Evolutionary conservation across 53 echinoderm and acorn worm genomes (phyloP).

Genomic region (Paracentrotus lividus): DNA sequence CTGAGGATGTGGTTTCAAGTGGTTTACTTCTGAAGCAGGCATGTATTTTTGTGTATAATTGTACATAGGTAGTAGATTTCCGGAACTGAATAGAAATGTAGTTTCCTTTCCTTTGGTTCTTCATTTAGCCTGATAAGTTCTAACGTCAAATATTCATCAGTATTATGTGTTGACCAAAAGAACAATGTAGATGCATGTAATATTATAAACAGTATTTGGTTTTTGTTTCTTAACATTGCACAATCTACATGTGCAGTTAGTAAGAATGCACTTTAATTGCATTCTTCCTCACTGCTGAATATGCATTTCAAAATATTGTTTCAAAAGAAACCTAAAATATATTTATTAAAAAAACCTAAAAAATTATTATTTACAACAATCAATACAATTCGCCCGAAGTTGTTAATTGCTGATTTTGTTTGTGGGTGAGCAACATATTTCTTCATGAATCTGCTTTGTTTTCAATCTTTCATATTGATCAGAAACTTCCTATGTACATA

Average conservation of each 20-base stretch:
- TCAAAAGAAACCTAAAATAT: no score
- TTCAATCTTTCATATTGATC: conserved; percentile 29
- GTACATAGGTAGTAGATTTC: conserved; percentile 8
- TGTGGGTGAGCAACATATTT: neutral
- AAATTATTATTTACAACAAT: neutral
- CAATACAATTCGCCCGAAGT: neutral
- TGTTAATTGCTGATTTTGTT: neutral
- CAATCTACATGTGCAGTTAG: no score
- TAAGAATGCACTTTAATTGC: no score
- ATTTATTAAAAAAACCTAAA: no score
- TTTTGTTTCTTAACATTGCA: neutral
- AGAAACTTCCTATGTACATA: conserved; percentile 53
- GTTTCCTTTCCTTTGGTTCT: neutral
- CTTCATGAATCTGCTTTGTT: conserved; percentile 18
- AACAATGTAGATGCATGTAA: no score
- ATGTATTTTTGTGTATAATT: no score
- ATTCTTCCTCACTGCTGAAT: neutral
- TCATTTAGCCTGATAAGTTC: neutral
- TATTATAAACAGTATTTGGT: neutral
- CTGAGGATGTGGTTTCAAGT: neutral
- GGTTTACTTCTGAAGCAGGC: neutral
- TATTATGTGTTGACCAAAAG: neutral
- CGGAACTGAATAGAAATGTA: neutral
- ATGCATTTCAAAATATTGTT: no score
- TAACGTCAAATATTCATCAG: neutral